Evolutionary conservation across 2,888 invertebrate genomes (phyloP).

Genomic region (Maniola hyperantus): DNA sequence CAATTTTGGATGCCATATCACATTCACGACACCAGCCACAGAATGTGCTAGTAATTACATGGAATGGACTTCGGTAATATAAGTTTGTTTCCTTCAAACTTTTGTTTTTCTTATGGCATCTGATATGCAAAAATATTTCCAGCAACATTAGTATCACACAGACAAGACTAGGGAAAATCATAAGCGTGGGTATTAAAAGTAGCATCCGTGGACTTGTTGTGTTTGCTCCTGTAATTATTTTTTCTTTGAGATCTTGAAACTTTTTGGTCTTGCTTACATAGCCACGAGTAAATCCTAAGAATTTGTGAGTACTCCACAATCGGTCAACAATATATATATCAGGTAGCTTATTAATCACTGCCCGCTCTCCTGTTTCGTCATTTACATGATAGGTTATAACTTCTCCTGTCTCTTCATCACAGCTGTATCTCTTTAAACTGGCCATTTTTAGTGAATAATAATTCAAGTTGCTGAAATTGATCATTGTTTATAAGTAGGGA

Average conservation of each 20-base stretch:
- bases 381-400: constrained; percentile 66
- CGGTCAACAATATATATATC: constrained; percentile 32
- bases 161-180: constrained; percentile 81
- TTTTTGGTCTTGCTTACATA: constrained; percentile 61
- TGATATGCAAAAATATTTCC: constrained; percentile 85
- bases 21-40: constrained; percentile 86
- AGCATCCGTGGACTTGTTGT: constrained; percentile 76
- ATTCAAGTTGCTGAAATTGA: not conserved
- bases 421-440: constrained; percentile 52
- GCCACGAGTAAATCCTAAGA: constrained; percentile 57
- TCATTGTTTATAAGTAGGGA: not conserved
- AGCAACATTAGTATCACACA: constrained; percentile 76
- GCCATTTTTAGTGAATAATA: constrained; percentile 40
- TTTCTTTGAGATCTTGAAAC: constrained; percentile 62
- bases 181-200: constrained; percentile 83
- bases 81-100: constrained; percentile 78
- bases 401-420: constrained; percentile 82
- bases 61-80: constrained; percentile 87
- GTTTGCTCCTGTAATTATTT: constrained; percentile 67
- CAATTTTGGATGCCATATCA: constrained; percentile 83
- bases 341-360: constrained; percentile 44
- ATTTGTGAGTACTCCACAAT: constrained; percentile 38
- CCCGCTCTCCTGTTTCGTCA: constrained; percentile 79
- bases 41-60: constrained; percentile 85
- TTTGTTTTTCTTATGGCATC: constrained; percentile 87